These are phyloP conservation scores for Amphimedon queenslandica DNA, from an alignment of 37 sponge, comb jelly and placozoan species.

Conservation along the genomic window DNA sequence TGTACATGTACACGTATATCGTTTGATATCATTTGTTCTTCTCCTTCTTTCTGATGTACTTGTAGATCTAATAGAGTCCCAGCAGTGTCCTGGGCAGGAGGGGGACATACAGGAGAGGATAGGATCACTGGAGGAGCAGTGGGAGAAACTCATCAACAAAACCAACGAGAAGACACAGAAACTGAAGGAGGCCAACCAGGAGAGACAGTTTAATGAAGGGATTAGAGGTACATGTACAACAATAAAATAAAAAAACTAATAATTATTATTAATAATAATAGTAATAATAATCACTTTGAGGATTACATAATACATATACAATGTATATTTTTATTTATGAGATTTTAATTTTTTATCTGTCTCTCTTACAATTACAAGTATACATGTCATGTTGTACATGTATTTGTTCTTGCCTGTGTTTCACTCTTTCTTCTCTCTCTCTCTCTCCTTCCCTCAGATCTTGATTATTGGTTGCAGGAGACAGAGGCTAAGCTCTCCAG, in stretches of 20 bases:
- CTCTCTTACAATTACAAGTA: no score
- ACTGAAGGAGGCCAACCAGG: constrained; percentile 84
- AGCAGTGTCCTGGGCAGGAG: constrained; percentile 77
- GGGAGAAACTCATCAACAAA: constrained; percentile 57
- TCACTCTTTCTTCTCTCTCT: no score
- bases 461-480: constrained; percentile 25
- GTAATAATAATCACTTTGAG: no score
- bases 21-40: not conserved
- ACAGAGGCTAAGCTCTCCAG: constrained; percentile 71
- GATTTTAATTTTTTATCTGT: no score
- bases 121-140: constrained; percentile 58
- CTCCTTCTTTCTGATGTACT: not conserved
- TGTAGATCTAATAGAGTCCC: constrained; percentile 66
- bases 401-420: no score
- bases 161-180: constrained; percentile 75
- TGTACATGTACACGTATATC: not conserved
- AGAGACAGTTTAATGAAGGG: constrained; percentile 80
- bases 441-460: no score
- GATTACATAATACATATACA: no score
- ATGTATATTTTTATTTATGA: no score
- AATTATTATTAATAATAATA: no score
- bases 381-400: no score
- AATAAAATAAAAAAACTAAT: no score
- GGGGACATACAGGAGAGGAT: constrained; percentile 42
- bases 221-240: not conserved